Conservation (phyloP, 2,888 invertebrate species). For the Chymomyza caudatula region DNA sequence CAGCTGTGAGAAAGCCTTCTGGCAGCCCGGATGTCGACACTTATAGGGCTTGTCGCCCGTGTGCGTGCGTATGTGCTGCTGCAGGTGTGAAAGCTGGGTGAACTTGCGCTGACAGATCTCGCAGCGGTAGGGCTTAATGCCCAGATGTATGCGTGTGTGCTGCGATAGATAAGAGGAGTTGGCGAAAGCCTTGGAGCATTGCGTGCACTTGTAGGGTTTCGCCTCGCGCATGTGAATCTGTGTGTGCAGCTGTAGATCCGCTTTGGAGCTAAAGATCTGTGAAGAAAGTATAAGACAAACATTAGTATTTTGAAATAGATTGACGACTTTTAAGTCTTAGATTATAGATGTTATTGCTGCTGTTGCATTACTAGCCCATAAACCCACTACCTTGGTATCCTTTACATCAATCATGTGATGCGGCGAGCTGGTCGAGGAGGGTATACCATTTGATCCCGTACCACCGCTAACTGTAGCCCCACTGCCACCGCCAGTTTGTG, state of each 20-base stretch:
- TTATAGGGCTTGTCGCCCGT: constrained; percentile 99
- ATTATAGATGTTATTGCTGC: constrained; percentile 7
- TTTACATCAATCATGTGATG: constrained; percentile 74
- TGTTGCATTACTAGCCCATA: not conserved
- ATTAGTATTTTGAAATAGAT: not conserved
- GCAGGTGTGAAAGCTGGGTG: constrained; percentile 98
- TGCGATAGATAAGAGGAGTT: constrained; percentile 99
- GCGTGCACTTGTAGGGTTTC: constrained; percentile 99
- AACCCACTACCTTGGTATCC: constrained; percentile 70
- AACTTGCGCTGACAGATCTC: constrained; percentile 99
- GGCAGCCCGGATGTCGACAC: constrained; percentile 97
- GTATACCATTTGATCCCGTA: constrained; percentile 57
- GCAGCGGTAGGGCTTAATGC: constrained; percentile 99
- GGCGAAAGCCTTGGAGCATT: constrained; percentile 99
- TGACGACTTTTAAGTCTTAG: not conserved
- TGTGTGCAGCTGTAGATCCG: constrained; percentile 97
- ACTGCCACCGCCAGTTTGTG: constrained; percentile 28
- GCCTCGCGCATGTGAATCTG: constrained; percentile 99
- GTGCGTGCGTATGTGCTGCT: constrained; percentile 99
- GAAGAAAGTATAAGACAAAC: constrained; percentile 56
- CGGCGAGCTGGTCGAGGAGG: constrained; percentile 75
- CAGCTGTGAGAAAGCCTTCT: constrained; percentile 99
- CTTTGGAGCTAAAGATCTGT: constrained; percentile 98
- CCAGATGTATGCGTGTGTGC: constrained; percentile 98
- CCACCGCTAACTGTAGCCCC: constrained; percentile 24